These are phyloP conservation scores for Meloidogyne floridensis DNA, from an alignment of 1,140 invertebrate genomes.

Conservation along the genomic window DNA sequence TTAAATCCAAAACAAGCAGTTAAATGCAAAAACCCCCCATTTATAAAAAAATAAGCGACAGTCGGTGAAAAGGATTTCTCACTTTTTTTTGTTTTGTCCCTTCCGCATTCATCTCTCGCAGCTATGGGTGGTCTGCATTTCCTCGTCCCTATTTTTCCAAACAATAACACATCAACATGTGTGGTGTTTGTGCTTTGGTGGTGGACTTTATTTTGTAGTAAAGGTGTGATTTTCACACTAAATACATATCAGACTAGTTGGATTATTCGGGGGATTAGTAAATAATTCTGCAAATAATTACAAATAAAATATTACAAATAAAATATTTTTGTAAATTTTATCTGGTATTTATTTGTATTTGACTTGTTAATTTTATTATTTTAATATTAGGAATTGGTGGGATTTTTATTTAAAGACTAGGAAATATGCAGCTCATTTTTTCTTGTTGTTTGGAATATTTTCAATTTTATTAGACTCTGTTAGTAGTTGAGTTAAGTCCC, in stretches of 20 bases:
- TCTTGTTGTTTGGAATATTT: not conserved
- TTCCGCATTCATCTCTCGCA: not conserved
- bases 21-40: not conserved
- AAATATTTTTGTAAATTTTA: too few species aligned
- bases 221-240: not conserved
- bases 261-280: too few species aligned
- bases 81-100: constrained; percentile 7
- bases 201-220: not conserved
- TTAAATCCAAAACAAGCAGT: constrained; percentile 1
- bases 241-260: not conserved
- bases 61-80: constrained; percentile 3
- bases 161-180: not conserved
- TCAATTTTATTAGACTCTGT: not conserved
- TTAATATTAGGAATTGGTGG: not conserved
- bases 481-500: too few species aligned
- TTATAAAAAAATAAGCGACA: not conserved
- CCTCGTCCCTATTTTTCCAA: not conserved
- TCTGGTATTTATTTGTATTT: too few species aligned
- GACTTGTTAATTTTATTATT: not conserved
- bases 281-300: too few species aligned
- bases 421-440: not conserved
- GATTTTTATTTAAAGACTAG: too few species aligned
- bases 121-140: constrained; percentile 1
- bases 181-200: not conserved
- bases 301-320: too few species aligned